Conservation (phyloP, 2,113 vertebrate species). For the Alaudala cheleensis region DNA sequence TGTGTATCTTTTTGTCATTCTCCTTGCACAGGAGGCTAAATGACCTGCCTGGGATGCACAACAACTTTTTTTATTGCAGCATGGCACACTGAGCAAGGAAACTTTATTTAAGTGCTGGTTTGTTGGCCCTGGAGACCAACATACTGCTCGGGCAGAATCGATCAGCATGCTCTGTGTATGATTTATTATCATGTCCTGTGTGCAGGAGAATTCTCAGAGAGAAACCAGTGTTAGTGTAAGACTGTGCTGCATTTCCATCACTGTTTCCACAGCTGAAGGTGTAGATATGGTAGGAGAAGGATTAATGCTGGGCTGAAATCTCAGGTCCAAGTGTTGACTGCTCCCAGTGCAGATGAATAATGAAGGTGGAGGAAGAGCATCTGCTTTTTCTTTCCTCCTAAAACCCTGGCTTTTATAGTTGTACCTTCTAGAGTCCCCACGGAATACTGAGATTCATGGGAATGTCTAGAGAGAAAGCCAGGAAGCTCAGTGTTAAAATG, state of each 20-base stretch:
- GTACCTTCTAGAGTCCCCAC: background rate
- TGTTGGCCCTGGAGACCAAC: slow-evolving; percentile 25
- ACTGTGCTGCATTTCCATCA: background rate
- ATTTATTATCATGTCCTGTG: slow-evolving; percentile 9
- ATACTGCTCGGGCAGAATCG: background rate
- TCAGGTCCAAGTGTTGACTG: background rate
- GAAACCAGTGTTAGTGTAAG: background rate
- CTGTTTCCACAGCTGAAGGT: background rate
- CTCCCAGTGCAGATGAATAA: background rate
- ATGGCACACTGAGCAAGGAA: background rate
- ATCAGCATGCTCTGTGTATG: background rate
- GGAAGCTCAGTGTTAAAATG: background rate
- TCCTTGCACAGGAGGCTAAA: slow-evolving; percentile 2
- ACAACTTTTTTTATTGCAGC: background rate
- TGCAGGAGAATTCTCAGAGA: background rate
- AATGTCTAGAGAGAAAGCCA: background rate
- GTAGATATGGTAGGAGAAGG: background rate
- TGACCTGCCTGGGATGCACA: background rate
- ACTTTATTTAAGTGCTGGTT: slow-evolving; percentile 24
- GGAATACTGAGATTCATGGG: background rate
- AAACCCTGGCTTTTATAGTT: background rate
- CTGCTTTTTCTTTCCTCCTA: background rate
- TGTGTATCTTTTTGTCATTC: slow-evolving; percentile 17
- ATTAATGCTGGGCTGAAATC: background rate
- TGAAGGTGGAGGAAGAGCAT: background rate